Conservation (phyloP, 2,888 invertebrate genomes). For the Lymantria dispar region DNA sequence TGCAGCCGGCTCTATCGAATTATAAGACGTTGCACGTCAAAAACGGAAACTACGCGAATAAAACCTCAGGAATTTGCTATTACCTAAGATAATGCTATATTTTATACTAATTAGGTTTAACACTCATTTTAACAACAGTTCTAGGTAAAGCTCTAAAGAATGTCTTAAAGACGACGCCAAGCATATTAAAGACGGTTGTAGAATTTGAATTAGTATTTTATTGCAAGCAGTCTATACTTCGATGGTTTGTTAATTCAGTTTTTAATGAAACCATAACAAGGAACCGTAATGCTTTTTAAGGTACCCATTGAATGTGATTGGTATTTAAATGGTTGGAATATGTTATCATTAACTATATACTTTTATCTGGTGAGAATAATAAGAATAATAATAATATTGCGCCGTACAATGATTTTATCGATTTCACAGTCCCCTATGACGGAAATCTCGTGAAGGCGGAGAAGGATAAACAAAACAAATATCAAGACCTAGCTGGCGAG, state of each 20-base stretch:
- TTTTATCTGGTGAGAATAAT: neutral
- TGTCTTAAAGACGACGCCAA: slow-evolving; percentile 1
- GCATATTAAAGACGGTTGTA: slow-evolving; percentile 18
- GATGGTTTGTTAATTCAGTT: slow-evolving; percentile 23
- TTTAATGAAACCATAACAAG: slow-evolving; percentile 45
- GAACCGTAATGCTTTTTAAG: slow-evolving; percentile 16
- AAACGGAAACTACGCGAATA: no score
- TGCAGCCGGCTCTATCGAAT: no score
- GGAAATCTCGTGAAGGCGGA: no score
- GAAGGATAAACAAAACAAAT: no score
- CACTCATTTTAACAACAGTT: neutral
- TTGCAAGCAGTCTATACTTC: slow-evolving; percentile 31
- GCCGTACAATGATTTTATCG: no score
- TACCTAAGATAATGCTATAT: no score
- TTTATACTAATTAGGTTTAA: no score
- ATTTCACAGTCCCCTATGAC: no score
- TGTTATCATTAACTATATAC: neutral
- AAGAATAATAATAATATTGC: no score
- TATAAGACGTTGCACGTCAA: no score
- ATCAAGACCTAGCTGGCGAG: no score
- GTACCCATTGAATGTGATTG: slow-evolving; percentile 10
- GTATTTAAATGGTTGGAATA: slow-evolving; percentile 8
- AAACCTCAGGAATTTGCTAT: no score
- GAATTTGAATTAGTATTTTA: slow-evolving; percentile 35
- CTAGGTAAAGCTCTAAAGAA: neutral